Evolutionary conservation across 2,113 vertebrate genomes (phyloP), one percentile per base, ranked within the genome.

Genomic region (Phaethornis superciliosus): DNA sequence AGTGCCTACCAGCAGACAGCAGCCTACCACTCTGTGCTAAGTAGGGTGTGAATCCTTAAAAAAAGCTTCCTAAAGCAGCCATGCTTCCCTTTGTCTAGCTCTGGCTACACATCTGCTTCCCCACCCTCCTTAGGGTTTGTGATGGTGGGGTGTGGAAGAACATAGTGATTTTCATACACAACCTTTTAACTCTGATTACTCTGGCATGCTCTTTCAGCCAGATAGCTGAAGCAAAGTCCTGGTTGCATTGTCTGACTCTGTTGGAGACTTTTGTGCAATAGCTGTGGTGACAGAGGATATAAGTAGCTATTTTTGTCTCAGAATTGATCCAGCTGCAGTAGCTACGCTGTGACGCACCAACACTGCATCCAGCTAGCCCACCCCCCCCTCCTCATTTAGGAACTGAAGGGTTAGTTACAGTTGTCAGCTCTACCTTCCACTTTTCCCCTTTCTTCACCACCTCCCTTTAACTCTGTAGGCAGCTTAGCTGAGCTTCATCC

Each of bases 271-370:
- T 79, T 83, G 44, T 47, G 40, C 62, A 46, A 79, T 91, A 88
- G 80, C 47, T 88, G 83, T 81, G 69, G 72, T 89, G 82, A 81
- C 78, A 88, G 91, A 94, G 79, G 42, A 27, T 72, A 4, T 55
- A 82, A 89, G 78, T 18, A 91, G 51, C 89, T 97, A 89, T 96
- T 97, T 96, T 94, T 96, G 75, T 93, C 76, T 87, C 74, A 78
- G 55, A 93, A 95, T 44, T 96, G 94, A 96, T 96, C 71, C 77
- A 96, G 93, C 93, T 88, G 89, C 93, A 75, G 74, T 55, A 56
- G 68, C 92, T 89, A 93, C 0, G 0, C 60, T 81, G 69, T 90
- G 89, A 68, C 95, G 90, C 59, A 60, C 55, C 3, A 4, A 78
- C 88, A 96, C 89, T 4, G 13, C 81, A 92, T 55, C 54, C 78